Conservation (phyloP, 2,888 invertebrate species). For the Eristalis arbustorum region DNA sequence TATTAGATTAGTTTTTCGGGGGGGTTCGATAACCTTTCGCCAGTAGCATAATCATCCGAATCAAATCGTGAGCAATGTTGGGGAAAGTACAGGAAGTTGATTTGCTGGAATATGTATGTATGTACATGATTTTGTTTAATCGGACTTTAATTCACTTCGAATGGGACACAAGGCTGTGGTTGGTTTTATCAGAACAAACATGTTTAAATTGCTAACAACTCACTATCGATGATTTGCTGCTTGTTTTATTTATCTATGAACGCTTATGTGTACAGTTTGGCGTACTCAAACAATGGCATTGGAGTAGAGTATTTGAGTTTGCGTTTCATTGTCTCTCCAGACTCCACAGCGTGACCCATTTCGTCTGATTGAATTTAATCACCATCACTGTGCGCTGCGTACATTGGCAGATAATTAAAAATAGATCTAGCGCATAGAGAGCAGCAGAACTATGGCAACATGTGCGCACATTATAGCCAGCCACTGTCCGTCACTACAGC, state of each 20-base stretch:
- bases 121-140: not conserved
- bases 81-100: constrained; percentile 9
- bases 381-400: not conserved
- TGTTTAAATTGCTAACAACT: not conserved
- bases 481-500: not conserved
- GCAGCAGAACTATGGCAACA: not conserved
- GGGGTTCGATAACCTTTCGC: constrained; percentile 42
- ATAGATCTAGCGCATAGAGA: not conserved
- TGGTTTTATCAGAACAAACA: not conserved
- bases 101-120: no score
- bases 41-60: not conserved
- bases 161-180: not conserved
- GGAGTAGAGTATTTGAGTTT: not conserved
- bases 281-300: not conserved
- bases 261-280: not conserved
- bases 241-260: not conserved
- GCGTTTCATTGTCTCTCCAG: not conserved
- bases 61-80: not conserved
- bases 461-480: not conserved
- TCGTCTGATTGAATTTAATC: not conserved
- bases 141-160: not conserved
- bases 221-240: not conserved
- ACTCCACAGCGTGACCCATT: not conserved
- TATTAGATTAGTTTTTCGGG: not conserved
- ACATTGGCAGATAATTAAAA: not conserved